Conservation (phyloP, 2,113 vertebrate species). For the Triplophysa dalaica region DNA sequence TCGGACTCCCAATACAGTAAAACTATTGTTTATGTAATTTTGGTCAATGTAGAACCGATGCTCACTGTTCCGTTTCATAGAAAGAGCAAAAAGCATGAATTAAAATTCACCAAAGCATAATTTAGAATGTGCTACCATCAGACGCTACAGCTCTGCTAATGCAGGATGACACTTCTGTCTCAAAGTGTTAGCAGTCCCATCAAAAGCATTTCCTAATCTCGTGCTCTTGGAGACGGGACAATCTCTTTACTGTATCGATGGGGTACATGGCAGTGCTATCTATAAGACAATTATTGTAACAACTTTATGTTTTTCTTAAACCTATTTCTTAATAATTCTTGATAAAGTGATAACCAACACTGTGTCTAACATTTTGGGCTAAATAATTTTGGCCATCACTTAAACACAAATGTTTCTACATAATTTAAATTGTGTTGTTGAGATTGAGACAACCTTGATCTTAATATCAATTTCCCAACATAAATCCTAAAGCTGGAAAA, state of each 20-base stretch:
- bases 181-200: conserved; percentile 7
- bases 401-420: conserved; percentile 37
- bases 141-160: neutral
- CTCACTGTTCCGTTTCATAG: conserved; percentile 4
- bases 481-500: conserved; percentile 65
- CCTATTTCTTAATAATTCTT: neutral
- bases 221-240: neutral
- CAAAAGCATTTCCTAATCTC: neutral
- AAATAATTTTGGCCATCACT: neutral
- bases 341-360: neutral
- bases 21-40: no score
- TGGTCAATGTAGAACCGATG: neutral
- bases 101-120: neutral
- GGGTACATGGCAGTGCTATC: no score
- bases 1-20: no score
- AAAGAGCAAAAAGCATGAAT: conserved; percentile 11
- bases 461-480: conserved; percentile 69
- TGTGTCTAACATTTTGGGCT: neutral
- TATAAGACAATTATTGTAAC: no score
- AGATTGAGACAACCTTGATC: conserved; percentile 68
- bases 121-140: neutral
- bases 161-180: conserved; percentile 3
- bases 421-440: conserved; percentile 50
- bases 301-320: no score
- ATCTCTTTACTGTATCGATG: neutral